Conservation (phyloP, 1,140 invertebrate species). For the Trichonephila inaurata region DNA sequence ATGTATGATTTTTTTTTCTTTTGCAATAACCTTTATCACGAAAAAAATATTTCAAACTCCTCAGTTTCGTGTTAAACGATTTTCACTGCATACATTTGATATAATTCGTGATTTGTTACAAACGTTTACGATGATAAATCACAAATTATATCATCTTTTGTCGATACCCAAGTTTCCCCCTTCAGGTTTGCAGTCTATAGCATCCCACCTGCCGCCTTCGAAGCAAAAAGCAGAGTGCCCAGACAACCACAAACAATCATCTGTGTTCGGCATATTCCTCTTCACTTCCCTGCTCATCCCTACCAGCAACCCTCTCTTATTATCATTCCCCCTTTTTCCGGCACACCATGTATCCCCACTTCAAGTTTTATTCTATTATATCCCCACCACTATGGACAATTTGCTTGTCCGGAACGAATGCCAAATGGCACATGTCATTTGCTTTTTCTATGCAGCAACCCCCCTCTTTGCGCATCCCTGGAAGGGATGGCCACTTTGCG, state of each 20-base stretch:
- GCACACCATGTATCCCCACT: not conserved
- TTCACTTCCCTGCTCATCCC: conserved; percentile 7
- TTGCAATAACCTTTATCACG: too few species aligned
- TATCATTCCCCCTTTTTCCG: not conserved
- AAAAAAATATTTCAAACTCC: too few species aligned
- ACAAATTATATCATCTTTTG: not conserved
- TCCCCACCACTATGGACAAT: conserved; percentile 59
- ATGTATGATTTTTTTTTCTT: too few species aligned
- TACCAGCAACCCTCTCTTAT: not conserved
- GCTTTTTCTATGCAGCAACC: not conserved
- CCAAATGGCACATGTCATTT: conserved; percentile 67
- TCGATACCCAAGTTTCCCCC: not conserved
- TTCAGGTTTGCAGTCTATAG: not conserved
- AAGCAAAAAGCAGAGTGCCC: not conserved
- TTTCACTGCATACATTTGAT: too few species aligned
- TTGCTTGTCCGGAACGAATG: conserved; percentile 71
- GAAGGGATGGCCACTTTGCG: conserved; percentile 2
- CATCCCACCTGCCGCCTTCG: conserved; percentile 11
- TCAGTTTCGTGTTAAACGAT: too few species aligned
- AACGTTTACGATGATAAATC: not conserved
- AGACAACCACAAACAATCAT: conserved; percentile 14
- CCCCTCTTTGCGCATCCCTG: not conserved
- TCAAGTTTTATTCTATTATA: conserved; percentile 59
- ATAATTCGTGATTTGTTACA: not conserved
- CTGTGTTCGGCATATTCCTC: conserved; percentile 13